Conservation (phyloP, 2,113 vertebrate genomes). For the Benthochromis sp. region DNA sequence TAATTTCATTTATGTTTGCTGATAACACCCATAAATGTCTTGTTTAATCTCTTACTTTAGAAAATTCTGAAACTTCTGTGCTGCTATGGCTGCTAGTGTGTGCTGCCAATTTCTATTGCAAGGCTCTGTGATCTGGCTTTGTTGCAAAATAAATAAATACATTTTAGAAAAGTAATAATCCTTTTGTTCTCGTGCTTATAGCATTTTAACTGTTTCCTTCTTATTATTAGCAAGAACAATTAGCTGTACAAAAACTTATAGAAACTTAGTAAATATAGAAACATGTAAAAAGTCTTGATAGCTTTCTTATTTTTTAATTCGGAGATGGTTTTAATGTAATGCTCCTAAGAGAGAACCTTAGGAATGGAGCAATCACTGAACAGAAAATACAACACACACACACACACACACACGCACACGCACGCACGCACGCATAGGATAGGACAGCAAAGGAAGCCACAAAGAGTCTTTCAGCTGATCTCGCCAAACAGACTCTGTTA, state of each 20-base stretch:
- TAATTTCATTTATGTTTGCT: neutral
- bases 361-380: neutral
- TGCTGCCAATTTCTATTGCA: neutral
- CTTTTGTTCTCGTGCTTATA: neutral
- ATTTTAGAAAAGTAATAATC: neutral
- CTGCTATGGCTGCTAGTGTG: neutral
- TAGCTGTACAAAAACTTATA: neutral
- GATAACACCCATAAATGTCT: neutral
- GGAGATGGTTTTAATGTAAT: neutral
- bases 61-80: neutral
- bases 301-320: neutral
- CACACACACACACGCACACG: accelerated
- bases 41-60: neutral
- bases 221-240: neutral
- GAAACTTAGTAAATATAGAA: neutral
- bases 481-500: neutral
- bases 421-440: accelerated
- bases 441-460: neutral
- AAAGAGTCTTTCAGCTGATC: neutral
- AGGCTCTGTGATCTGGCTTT: neutral
- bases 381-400: neutral
- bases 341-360: neutral
- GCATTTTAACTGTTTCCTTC: neutral
- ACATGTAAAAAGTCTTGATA: neutral
- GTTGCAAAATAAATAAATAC: neutral